These are phyloP conservation scores for Salpingus planirostris DNA, from an alignment of 2,888 invertebrate genomes.

Conservation along the genomic window DNA sequence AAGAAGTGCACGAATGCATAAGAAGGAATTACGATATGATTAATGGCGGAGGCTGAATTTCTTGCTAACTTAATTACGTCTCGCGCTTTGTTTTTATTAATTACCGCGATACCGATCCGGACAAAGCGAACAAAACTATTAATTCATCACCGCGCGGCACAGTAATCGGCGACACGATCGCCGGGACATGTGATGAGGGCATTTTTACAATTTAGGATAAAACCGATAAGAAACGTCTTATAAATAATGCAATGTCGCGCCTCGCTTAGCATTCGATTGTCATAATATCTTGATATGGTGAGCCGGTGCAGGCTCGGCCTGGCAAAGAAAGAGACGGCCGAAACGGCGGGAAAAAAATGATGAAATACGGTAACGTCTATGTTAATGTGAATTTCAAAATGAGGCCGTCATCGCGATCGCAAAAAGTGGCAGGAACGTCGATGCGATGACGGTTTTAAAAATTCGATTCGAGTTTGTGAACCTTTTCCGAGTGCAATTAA, in stretches of 20 bases:
- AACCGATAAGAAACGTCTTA: slow-evolving; percentile 13
- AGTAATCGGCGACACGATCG: too few species aligned
- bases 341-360: slow-evolving; percentile 17
- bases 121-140: slow-evolving; percentile 4
- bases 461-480: too few species aligned
- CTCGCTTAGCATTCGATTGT: slow-evolving; percentile 19
- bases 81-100: slow-evolving; percentile 11
- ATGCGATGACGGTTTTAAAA: too few species aligned
- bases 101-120: slow-evolving; percentile 6
- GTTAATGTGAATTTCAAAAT: slow-evolving; percentile 20
- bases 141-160: too few species aligned
- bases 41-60: too few species aligned
- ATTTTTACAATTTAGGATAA: slow-evolving; percentile 13
- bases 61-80: slow-evolving; percentile 14
- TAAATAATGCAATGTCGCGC: slow-evolving; percentile 18
- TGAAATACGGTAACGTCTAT: slow-evolving; percentile 22
- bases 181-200: too few species aligned
- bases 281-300: slow-evolving; percentile 21
- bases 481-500: not conserved
- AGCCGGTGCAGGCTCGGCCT: too few species aligned
- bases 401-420: too few species aligned
- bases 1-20: too few species aligned
- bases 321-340: slow-evolving; percentile 11
- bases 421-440: too few species aligned
- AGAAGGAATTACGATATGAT: too few species aligned